Evolutionary conservation across 2,888 invertebrate genomes (phyloP).

Genomic region (Mythimna ferrago): DNA sequence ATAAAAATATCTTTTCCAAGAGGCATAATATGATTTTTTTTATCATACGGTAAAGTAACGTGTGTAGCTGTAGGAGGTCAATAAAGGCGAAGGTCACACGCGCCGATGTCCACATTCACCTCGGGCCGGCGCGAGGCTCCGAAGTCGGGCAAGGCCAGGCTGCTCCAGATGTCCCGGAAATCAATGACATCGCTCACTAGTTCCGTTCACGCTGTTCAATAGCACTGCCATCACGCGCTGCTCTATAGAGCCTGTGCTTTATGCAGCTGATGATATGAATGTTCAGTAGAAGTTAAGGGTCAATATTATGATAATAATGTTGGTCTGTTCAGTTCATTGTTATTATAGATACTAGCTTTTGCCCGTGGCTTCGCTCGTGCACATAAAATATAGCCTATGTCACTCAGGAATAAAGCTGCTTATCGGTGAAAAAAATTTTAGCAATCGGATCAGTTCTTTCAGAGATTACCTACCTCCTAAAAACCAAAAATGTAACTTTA

Average conservation of each 20-base stretch:
- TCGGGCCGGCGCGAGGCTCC: constrained; percentile 54
- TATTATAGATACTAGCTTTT: neutral
- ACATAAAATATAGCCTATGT: too few relatives aligned
- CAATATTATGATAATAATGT: neutral
- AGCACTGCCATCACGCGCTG: constrained; percentile 18
- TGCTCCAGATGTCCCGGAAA: constrained; percentile 75
- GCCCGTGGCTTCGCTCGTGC: too few relatives aligned
- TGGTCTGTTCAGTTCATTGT: neutral
- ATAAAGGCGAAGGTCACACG: constrained; percentile 78
- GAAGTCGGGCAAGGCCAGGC: constrained; percentile 81
- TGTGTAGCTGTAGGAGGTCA: constrained; percentile 8
- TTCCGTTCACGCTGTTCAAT: constrained; percentile 58
- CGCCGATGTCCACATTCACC: constrained; percentile 51
- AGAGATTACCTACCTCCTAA: too few relatives aligned
- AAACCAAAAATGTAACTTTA: too few relatives aligned
- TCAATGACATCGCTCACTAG: constrained; percentile 71
- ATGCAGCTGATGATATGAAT: constrained; percentile 1
- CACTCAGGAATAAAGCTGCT: too few relatives aligned
- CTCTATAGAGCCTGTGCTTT: constrained; percentile 2
- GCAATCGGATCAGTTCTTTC: too few relatives aligned
- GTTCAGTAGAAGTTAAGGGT: neutral
- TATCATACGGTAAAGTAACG: neutral
- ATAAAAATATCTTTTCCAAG: neutral
- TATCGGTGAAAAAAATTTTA: too few relatives aligned
- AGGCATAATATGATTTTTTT: neutral